Conservation (phyloP, 2,888 invertebrate species). For the Merodon equestris region DNA sequence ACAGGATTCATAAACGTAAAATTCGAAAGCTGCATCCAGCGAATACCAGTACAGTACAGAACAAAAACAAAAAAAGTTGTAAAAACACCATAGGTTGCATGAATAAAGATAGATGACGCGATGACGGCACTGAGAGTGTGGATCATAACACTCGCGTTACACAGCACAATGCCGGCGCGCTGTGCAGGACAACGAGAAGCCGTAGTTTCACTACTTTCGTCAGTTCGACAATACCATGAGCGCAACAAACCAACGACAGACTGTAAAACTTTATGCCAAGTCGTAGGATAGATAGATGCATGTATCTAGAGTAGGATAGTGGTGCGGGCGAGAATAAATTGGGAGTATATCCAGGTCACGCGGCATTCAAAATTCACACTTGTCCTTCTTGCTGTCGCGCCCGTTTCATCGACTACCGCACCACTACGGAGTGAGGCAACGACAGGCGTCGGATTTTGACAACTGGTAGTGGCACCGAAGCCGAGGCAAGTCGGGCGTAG, state of each 20-base stretch:
- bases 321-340: conserved; percentile 14
- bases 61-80: conserved; percentile 11
- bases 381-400: too few relatives aligned
- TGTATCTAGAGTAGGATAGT: too few relatives aligned
- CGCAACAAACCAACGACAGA: conserved; percentile 21
- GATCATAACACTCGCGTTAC: conserved; percentile 41
- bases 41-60: background rate
- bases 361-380: conserved; percentile 1
- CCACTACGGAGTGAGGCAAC: background rate
- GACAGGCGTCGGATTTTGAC: conserved; percentile 21
- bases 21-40: conserved; percentile 47
- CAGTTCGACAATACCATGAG: too few relatives aligned
- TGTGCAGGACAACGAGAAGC: conserved; percentile 10
- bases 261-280: conserved; percentile 48
- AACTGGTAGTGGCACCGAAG: conserved; percentile 12
- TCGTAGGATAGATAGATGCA: background rate
- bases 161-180: conserved; percentile 7
- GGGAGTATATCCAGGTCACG: conserved; percentile 37
- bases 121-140: conserved; percentile 30
- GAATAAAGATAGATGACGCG: conserved; percentile 50
- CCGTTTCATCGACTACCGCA: too few relatives aligned
- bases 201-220: conserved; percentile 17
- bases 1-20: conserved; percentile 63
- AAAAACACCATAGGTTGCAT: conserved; percentile 41
- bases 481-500: background rate